These are phyloP conservation scores for Ptychodera flava DNA, from an alignment of 35 echinoderm and acorn worm genomes.

Conservation along the genomic window DNA sequence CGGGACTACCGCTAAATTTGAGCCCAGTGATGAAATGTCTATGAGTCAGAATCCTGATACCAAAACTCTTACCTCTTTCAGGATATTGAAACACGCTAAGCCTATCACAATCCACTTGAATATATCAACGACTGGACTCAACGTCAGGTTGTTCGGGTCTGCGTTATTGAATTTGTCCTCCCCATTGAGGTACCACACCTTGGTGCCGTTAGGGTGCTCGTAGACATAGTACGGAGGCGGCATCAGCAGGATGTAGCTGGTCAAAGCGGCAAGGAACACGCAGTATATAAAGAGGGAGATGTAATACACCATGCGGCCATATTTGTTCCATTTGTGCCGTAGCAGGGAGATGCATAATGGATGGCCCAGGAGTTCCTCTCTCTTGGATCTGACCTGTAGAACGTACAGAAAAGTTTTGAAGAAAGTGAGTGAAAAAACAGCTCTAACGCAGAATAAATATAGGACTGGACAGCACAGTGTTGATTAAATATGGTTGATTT, in stretches of 20 bases:
- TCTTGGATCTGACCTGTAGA: constrained; percentile 61
- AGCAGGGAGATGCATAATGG: constrained; percentile 83
- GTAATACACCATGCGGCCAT: constrained; percentile 92
- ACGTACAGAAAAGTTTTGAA: background rate
- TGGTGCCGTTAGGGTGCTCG: background rate
- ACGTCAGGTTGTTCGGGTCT: background rate
- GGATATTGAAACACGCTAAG: constrained; percentile 54
- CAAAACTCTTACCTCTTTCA: constrained; percentile 93
- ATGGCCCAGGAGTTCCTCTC: constrained; percentile 76
- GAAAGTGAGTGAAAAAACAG: too few relatives aligned
- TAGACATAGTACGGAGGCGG: constrained; percentile 74
- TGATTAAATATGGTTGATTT: too few relatives aligned
- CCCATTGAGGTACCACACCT: constrained; percentile 49
- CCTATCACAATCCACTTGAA: constrained; percentile 75
- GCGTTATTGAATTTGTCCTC: background rate
- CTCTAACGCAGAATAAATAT: too few relatives aligned
- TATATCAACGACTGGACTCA: background rate
- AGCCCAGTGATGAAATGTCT: too few relatives aligned
- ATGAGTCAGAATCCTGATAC: too few relatives aligned
- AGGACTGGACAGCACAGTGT: too few relatives aligned
- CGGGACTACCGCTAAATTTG: background rate
- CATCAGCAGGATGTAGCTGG: constrained; percentile 80
- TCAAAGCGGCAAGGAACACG: constrained; percentile 61
- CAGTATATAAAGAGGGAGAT: constrained; percentile 62
- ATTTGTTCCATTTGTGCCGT: constrained; percentile 83